Evolutionary conservation across 2,797 vertebrate genomes (phyloP).

Genomic region (Acrossocheilus wenchowensis): DNA sequence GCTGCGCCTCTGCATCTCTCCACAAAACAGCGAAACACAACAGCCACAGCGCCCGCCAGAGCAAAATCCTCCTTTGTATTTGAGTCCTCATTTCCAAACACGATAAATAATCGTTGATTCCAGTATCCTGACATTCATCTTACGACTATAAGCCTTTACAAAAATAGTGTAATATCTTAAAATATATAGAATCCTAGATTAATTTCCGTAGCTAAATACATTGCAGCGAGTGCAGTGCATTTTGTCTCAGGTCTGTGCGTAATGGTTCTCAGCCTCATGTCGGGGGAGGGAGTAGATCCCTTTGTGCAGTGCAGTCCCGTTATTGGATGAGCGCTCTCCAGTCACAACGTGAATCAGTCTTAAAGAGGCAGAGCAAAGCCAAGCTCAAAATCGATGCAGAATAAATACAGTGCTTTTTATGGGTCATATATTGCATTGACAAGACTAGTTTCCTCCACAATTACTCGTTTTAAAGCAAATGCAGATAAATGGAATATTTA

Average conservation of each 20-base stretch:
- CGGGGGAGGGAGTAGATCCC: slow-evolving; percentile 64
- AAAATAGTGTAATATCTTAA: background rate
- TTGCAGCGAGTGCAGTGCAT: slow-evolving; percentile 8
- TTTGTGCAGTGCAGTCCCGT: slow-evolving; percentile 44
- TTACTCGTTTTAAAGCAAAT: background rate
- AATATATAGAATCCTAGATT: background rate
- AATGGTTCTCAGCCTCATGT: slow-evolving; percentile 42
- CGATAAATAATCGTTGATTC: background rate
- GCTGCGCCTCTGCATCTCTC: slow-evolving; percentile 60
- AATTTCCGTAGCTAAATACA: background rate
- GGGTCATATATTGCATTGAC: too few species aligned
- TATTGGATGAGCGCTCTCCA: slow-evolving; percentile 53
- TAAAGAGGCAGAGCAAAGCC: slow-evolving; percentile 42
- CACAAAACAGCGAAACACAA: slow-evolving; percentile 51
- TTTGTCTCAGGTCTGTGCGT: slow-evolving; percentile 37
- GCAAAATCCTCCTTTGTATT: slow-evolving; percentile 28
- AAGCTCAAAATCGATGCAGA: background rate
- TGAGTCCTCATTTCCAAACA: slow-evolving; percentile 63
- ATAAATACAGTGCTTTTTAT: background rate
- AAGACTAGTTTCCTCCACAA: background rate
- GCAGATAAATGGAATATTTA: background rate
- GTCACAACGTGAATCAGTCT: background rate
- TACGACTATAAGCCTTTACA: background rate
- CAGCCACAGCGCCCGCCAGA: slow-evolving; percentile 46
- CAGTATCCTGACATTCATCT: slow-evolving; percentile 33